phyloP scores from a whole-genome alignment of 1,140 invertebrate genomes.

The Caligus rogercresseyi region DNA sequence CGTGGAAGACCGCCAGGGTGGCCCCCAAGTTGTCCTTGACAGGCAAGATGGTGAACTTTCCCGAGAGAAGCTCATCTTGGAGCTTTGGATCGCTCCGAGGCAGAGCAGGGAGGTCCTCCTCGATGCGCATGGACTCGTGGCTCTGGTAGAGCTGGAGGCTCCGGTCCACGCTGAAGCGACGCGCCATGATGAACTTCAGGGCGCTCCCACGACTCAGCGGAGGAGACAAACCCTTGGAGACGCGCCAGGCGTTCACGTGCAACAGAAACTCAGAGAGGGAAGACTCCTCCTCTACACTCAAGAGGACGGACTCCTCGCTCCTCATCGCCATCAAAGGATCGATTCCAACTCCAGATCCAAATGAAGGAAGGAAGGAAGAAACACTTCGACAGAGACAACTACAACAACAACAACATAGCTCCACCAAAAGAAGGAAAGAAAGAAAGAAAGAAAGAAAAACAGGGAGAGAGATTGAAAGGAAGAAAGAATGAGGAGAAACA shows the following conservation, averaged over 20 bases:
- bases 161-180: constrained; percentile 74
- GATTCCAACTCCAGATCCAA: no score
- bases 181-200: constrained; percentile 81
- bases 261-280: background rate
- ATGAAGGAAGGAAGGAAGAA: no score
- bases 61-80: constrained; percentile 64
- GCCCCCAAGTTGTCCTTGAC: background rate
- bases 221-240: constrained; percentile 35
- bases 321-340: background rate
- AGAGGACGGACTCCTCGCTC: background rate
- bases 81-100: constrained; percentile 57
- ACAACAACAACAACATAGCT: no score
- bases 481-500: no score
- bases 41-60: constrained; percentile 62
- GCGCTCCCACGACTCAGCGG: constrained; percentile 58
- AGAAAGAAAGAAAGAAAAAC: no score
- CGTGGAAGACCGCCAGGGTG: constrained; percentile 14
- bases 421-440: no score
- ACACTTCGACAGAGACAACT: no score
- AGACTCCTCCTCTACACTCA: background rate
- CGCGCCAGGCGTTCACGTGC: constrained; percentile 37
- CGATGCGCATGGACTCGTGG: constrained; percentile 65
- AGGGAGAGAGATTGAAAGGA: no score
- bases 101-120: constrained; percentile 64
- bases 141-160: constrained; percentile 72